These are phyloP conservation scores for Diphyllodes magnificus DNA, from an alignment of 2,113 vertebrate species.

Conservation along the genomic window DNA sequence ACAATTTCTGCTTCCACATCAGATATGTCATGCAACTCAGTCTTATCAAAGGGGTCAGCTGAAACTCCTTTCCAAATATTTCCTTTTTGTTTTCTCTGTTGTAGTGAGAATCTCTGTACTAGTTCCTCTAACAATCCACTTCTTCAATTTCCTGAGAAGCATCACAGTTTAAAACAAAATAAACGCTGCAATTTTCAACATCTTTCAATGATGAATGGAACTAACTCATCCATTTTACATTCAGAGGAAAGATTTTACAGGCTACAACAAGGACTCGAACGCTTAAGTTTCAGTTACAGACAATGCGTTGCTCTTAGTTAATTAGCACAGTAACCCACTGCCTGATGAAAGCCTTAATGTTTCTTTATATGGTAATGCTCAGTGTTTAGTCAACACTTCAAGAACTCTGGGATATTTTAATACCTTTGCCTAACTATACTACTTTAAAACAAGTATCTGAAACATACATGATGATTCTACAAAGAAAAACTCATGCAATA, in stretches of 20 bases:
- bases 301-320: background rate
- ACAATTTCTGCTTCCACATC: slow-evolving; percentile 37
- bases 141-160: background rate
- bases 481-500: background rate
- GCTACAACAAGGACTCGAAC: background rate
- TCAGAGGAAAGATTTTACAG: background rate
- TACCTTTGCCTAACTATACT: background rate
- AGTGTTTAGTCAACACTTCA: background rate
- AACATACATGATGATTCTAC: background rate
- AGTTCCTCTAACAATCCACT: background rate
- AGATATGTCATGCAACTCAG: slow-evolving; percentile 13
- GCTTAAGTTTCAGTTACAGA: background rate
- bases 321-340: background rate
- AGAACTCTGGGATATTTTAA: background rate
- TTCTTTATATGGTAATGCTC: background rate
- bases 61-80: slow-evolving; percentile 1
- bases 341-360: background rate
- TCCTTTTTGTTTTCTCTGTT: background rate
- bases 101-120: background rate
- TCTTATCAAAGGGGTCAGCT: slow-evolving; percentile 36
- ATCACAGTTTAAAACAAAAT: background rate
- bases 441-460: background rate
- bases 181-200: background rate
- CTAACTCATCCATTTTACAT: background rate
- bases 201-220: background rate